These are phyloP conservation scores for Parazoanthus atlanticus DNA, from an alignment of 92 coral and sea anemone genomes.

Conservation along the genomic window DNA sequence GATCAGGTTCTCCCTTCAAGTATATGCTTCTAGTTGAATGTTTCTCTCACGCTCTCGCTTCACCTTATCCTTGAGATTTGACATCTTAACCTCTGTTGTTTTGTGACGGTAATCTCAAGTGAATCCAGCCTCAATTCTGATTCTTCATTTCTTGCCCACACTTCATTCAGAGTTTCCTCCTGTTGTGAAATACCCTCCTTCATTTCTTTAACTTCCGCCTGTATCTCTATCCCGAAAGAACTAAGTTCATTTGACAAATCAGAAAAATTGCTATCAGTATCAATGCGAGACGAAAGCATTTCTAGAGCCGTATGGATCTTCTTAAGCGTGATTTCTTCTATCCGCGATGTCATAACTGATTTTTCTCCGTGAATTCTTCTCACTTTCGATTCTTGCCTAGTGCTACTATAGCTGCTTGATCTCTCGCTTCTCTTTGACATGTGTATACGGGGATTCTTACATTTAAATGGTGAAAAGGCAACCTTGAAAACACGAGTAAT, in stretches of 20 bases:
- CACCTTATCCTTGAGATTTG: slow-evolving; percentile 5
- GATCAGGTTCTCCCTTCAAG: neutral
- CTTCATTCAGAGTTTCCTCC: neutral
- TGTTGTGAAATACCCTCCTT: neutral
- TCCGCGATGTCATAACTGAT: neutral
- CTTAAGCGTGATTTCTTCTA: neutral
- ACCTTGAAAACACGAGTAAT: too few relatives aligned
- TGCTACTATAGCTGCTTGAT: neutral
- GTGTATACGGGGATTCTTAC: neutral
- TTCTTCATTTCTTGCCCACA: slow-evolving; percentile 6
- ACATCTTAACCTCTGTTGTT: neutral
- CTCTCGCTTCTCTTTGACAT: neutral
- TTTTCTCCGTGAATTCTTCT: too few relatives aligned
- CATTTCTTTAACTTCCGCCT: slow-evolving; percentile 1
- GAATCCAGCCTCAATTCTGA: neutral
- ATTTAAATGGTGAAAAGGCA: too few relatives aligned
- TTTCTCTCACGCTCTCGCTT: slow-evolving; percentile 8
- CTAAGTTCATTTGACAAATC: slow-evolving; percentile 3
- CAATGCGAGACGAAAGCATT: neutral
- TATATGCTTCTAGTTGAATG: neutral
- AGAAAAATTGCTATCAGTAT: neutral
- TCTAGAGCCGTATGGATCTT: slow-evolving; percentile 1
- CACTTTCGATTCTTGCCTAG: neutral
- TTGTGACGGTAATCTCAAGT: neutral
- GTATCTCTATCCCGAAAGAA: neutral